Percentiles rank a stretch among this genome's conserved stretches.
Conservation (phyloP, 2,888 invertebrate genomes). For the Acrocyrtus sp. region DNA sequence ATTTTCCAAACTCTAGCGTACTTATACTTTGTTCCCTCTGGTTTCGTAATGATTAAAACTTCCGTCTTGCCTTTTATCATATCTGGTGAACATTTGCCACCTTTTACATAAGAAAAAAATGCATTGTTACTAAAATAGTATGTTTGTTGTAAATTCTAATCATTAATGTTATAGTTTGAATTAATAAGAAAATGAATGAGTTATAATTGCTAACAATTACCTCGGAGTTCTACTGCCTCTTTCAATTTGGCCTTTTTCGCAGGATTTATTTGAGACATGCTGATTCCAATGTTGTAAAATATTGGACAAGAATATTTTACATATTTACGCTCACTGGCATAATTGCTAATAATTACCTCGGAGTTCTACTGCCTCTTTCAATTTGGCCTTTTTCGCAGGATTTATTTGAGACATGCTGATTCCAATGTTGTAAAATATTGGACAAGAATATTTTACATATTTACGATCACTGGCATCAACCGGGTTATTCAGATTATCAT, state of each 20-base stretch:
- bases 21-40: conserved; percentile 78
- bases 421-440: conserved; percentile 80
- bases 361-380: conserved; percentile 29
- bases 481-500: conserved; percentile 73
- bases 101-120: no score
- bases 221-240: no score
- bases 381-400: conserved; percentile 72
- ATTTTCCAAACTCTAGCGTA: conserved; percentile 71
- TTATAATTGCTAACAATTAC: no score
- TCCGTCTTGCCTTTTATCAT: conserved; percentile 70
- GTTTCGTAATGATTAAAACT: conserved; percentile 70
- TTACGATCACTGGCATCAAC: conserved; percentile 74
- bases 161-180: no score
- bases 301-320: conserved; percentile 71
- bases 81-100: conserved; percentile 71
- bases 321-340: background rate
- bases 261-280: conserved; percentile 79
- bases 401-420: conserved; percentile 83
- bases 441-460: conserved; percentile 74
- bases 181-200: no score
- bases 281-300: conserved; percentile 82
- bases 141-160: no score
- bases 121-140: no score
- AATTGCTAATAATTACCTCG: conserved; percentile 2
- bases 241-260: conserved; percentile 71